Base-by-base conservation (phyloP, 2,888 invertebrate species). In the Eubasilissa splendida region DNA sequence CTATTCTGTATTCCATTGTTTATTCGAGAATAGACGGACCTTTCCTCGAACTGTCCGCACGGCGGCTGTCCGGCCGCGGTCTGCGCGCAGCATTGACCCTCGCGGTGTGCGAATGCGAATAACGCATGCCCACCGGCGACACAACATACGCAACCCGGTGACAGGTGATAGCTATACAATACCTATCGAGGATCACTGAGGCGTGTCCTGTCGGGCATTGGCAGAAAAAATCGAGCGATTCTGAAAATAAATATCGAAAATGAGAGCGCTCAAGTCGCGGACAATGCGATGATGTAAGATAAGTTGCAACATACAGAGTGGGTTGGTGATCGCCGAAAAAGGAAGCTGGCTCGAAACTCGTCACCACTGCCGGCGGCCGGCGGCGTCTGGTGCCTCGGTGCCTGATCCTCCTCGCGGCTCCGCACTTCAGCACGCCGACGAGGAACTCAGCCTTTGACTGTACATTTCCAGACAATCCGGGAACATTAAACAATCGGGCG, bases 251-350 rank as follows among this genome's bases (percentile, higher is more conserved):
- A 33, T 14, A 53, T 5, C 63, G 60, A 76, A 54, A 63, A 22
- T 66, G 54, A 33, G 50, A 66, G 77, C 77, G 68, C 33, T 66
- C 70, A 78, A 78, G 71, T 78, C 77, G 60, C 77, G 60, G 70
- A 63, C 77, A 78, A 74, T 22, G 52, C 65, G 70, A 63, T 80
- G 80, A 80, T 77, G 80, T 80, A 80, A 80, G 76, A 76, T 60
- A 65, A 53, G 58, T 80, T 77, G 77, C 80, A 77, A 80, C 80
- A 80, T 80, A 80, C 52, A 79, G 80, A 80, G 80, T 80, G 80
- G 80, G 80, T 63, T 31, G 80, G 53, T 31, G 60, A 58, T 70
- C 65, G 56, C 54, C 80, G 68, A 73, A 80, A 80, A 80, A 80
- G 80, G 80, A 80, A 73, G 75, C 77, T 65, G 73, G 75, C 56